Evolutionary conservation across 2,888 invertebrate genomes (phyloP).

Genomic region (Disparrhopalites patrizii): DNA sequence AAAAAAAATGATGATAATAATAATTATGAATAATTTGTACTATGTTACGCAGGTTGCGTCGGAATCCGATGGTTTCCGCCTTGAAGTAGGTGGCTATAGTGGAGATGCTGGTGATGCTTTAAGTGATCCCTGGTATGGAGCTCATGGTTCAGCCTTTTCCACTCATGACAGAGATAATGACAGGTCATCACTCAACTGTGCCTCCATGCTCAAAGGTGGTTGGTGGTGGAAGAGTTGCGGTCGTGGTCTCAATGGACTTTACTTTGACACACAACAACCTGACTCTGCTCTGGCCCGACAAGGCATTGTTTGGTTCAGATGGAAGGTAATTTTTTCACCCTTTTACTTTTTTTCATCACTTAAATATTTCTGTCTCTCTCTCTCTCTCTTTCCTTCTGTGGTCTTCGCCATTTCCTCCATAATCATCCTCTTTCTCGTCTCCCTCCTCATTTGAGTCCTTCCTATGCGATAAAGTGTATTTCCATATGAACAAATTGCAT

Average conservation of each 20-base stretch:
- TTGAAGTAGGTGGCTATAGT: conserved; percentile 87
- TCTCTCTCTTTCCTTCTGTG: neutral
- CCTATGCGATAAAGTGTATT: too few species aligned
- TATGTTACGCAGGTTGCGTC: conserved; percentile 90
- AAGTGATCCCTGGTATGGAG: conserved; percentile 91
- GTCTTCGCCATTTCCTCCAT: neutral
- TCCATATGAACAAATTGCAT: too few species aligned
- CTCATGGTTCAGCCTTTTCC: conserved; percentile 88
- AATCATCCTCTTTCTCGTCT: too few species aligned
- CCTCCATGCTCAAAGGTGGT: conserved; percentile 88
- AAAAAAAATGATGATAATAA: neutral
- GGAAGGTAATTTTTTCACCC: conserved; percentile 65
- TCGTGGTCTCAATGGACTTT: conserved; percentile 81
- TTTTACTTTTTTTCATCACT: neutral
- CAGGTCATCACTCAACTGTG: conserved; percentile 83
- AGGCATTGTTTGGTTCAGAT: conserved; percentile 92
- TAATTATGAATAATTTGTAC: too few species aligned
- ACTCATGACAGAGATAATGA: conserved; percentile 91
- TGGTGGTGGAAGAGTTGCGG: conserved; percentile 97
- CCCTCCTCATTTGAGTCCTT: too few species aligned
- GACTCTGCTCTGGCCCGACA: conserved; percentile 48
- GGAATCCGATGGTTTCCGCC: conserved; percentile 83
- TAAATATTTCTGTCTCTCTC: neutral
- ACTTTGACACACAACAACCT: conserved; percentile 64
- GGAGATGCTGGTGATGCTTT: conserved; percentile 86